Evolutionary conservation across 2,113 vertebrate genomes (phyloP).

Genomic region (Hepsetus odoe): DNA sequence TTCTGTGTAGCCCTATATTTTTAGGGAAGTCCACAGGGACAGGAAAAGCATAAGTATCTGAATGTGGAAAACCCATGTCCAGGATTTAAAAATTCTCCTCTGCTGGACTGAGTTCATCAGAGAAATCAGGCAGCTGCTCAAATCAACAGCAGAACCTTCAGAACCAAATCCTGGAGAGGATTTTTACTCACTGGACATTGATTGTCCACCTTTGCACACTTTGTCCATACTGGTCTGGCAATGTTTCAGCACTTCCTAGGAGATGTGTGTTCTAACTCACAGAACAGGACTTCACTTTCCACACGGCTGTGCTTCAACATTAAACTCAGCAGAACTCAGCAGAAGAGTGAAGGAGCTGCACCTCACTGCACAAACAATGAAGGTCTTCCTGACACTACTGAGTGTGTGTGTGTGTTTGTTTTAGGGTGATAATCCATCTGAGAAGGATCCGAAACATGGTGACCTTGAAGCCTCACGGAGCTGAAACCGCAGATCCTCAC

Average conservation of each 20-base stretch:
- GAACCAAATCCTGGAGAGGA: background rate
- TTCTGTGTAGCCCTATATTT: no score
- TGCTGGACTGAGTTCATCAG: no score
- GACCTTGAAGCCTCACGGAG: slow-evolving; percentile 59
- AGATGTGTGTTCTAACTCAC: slow-evolving; percentile 14
- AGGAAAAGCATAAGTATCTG: no score
- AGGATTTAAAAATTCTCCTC: no score
- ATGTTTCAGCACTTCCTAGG: slow-evolving; percentile 3
- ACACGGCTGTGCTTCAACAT: no score
- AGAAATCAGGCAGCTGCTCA: no score
- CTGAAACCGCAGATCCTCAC: background rate
- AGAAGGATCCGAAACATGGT: slow-evolving; percentile 64
- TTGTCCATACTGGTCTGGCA: background rate
- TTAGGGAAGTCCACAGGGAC: no score
- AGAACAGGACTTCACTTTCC: slow-evolving; percentile 10
- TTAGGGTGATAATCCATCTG: slow-evolving; percentile 74
- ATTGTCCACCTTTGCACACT: slow-evolving; percentile 6
- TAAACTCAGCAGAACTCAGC: no score
- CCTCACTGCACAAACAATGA: slow-evolving; percentile 45
- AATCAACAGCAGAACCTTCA: no score
- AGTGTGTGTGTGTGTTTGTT: slow-evolving; percentile 66
- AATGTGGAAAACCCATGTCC: no score
- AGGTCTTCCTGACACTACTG: slow-evolving; percentile 47
- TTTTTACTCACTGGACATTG: no score
- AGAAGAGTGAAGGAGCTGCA: slow-evolving; percentile 6